phyloP scores from a whole-genome alignment of 2,113 vertebrate genomes.

The Genyomyrus donnyi region DNA sequence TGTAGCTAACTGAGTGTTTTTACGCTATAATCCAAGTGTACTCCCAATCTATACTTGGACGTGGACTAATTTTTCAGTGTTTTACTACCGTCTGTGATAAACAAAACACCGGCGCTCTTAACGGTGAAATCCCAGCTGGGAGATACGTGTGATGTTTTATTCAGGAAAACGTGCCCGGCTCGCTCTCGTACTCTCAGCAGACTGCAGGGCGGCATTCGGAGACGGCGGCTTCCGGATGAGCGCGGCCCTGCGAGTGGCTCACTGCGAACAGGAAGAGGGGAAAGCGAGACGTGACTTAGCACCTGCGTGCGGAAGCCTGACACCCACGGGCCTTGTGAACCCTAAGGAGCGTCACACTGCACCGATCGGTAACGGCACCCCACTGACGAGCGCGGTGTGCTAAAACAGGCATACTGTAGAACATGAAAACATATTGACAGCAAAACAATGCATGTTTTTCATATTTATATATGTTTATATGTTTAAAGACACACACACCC shows the following conservation, averaged over 20 bases:
- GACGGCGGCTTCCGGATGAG: slow-evolving; percentile 16
- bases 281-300: slow-evolving; percentile 39
- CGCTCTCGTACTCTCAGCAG: not conserved
- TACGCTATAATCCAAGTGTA: not conserved
- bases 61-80: not conserved
- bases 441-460: not conserved
- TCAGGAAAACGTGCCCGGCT: too few relatives aligned
- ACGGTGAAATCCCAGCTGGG: not conserved
- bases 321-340: not conserved
- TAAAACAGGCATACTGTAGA: not conserved
- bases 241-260: slow-evolving; percentile 28
- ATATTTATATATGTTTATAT: not conserved
- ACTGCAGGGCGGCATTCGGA: not conserved
- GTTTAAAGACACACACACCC: not conserved
- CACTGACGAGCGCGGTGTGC: not conserved
- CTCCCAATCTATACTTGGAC: not conserved
- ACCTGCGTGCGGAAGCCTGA: slow-evolving; percentile 42
- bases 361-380: not conserved
- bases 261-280: slow-evolving; percentile 52
- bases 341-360: not conserved
- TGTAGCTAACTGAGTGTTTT: not conserved
- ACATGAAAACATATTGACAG: not conserved
- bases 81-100: not conserved
- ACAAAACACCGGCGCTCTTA: not conserved
- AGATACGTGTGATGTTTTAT: not conserved